Percentiles rank a stretch among this genome's conserved stretches.
phyloP scores from a whole-genome alignment of 1,140 invertebrate species.

The Rhizoglyphus robini region DNA sequence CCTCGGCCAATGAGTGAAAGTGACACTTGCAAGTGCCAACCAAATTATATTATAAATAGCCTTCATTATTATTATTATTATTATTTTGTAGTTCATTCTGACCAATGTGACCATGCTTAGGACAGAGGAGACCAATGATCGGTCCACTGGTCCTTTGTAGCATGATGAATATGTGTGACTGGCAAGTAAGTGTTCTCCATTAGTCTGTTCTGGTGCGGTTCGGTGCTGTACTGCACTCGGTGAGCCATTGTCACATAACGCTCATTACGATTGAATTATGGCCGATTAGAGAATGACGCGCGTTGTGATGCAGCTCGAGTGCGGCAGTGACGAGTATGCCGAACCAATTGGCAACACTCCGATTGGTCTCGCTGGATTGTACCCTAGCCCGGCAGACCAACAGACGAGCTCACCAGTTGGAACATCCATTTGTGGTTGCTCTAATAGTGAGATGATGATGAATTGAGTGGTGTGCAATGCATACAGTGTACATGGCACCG shows the following conservation, averaged over 20 bases:
- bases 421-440: neutral
- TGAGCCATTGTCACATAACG: neutral
- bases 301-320: neutral
- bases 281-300: neutral
- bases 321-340: neutral
- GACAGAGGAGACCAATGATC: neutral
- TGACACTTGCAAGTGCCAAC: neutral
- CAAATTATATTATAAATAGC: conserved; percentile 2
- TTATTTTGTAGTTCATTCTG: neutral
- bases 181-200: neutral
- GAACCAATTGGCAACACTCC: neutral
- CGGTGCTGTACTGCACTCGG: too few species aligned
- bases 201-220: too few species aligned
- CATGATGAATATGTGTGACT: neutral
- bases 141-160: neutral
- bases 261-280: conserved; percentile 2
- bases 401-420: too few species aligned
- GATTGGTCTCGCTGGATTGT: neutral
- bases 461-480: neutral
- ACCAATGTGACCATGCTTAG: too few species aligned
- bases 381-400: too few species aligned
- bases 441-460: neutral
- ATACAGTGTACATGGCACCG: neutral
- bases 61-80: neutral
- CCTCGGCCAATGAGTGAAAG: neutral